Evolutionary conservation across 2,888 invertebrate species (phyloP).

Genomic region (Ochropacha duplaris): DNA sequence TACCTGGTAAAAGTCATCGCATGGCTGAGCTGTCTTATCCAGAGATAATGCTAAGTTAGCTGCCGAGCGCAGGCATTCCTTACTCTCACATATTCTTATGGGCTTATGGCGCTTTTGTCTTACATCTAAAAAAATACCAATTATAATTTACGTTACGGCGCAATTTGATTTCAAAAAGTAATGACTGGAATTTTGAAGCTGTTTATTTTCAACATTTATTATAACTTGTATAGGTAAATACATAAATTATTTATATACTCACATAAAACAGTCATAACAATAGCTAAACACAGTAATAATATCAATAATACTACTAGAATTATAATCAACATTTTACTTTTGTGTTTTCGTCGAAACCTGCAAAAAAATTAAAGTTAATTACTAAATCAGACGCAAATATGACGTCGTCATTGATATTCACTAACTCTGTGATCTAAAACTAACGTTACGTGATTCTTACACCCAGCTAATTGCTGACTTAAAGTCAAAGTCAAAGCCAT

Average conservation of each 20-base stretch:
- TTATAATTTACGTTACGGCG: neutral
- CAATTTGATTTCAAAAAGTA: neutral
- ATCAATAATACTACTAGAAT: constrained; percentile 77
- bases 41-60: constrained; percentile 89
- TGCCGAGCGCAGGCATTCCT: constrained; percentile 88
- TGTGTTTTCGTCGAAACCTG: constrained; percentile 86
- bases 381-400: too few relatives aligned
- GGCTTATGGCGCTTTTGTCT: constrained; percentile 56
- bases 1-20: constrained; percentile 91
- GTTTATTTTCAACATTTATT: too few relatives aligned
- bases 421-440: too few relatives aligned
- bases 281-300: constrained; percentile 78
- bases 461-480: too few relatives aligned
- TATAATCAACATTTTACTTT: constrained; percentile 78
- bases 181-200: too few relatives aligned
- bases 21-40: constrained; percentile 88
- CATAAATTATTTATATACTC: constrained; percentile 51
- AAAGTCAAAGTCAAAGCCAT: too few relatives aligned
- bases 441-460: too few relatives aligned
- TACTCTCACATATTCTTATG: constrained; percentile 80
- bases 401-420: too few relatives aligned
- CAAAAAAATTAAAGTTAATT: constrained; percentile 41
- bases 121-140: constrained; percentile 40
- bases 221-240: too few relatives aligned
- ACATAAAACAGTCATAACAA: constrained; percentile 81